Base-by-base conservation (phyloP, 2,888 invertebrate genomes). In the Teleiodes luculella region DNA sequence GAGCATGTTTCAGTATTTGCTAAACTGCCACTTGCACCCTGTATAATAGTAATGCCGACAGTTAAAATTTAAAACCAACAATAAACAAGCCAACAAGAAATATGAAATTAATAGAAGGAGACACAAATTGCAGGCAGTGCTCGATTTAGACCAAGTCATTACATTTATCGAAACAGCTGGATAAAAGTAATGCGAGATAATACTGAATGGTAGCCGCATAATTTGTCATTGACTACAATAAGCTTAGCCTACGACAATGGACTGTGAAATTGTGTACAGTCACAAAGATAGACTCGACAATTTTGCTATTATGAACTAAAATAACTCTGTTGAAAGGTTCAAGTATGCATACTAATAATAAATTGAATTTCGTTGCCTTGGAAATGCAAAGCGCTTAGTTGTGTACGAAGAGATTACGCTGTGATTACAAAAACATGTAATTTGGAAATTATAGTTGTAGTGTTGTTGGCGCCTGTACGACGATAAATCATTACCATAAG, bases 161-260 rank as follows among this genome's bases (percentile, higher is more conserved):
- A 55, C 18, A 39, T 52, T 47, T 72, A 72, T 70, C 67, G 45
- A 55, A 55, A 52, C 66, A 56, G 65, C 68, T 69, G 64, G 69
- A 75, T 76, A 80, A 76, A 78, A 80, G 75, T 80, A 77, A 43
- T 43, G 28, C 28, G 13, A 43, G 43, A 43, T 43, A 43, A 80
- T 41, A 33, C 48, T 31, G 39, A 51, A 77, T 76, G 76, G 78
- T 75, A 72, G 76, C 75, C 62, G 74, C 67, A 79, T 78, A 81
- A 85, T 86, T 87, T 86, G 86, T 83, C 84, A 80, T 71, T 74
- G 70, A 72, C 71, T 76, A 82, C 83, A 85, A 86, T 82, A 80
- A 81, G 78, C 79, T 80, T 70, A 75, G 72, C 77, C 76, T 72
- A 64, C 67, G 62, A 71, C 66, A 72, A 71, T 66, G 69, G 76